Evolutionary conservation across 35 echinoderm and acorn worm genomes (phyloP).

Genomic region (Diadema setosum): DNA sequence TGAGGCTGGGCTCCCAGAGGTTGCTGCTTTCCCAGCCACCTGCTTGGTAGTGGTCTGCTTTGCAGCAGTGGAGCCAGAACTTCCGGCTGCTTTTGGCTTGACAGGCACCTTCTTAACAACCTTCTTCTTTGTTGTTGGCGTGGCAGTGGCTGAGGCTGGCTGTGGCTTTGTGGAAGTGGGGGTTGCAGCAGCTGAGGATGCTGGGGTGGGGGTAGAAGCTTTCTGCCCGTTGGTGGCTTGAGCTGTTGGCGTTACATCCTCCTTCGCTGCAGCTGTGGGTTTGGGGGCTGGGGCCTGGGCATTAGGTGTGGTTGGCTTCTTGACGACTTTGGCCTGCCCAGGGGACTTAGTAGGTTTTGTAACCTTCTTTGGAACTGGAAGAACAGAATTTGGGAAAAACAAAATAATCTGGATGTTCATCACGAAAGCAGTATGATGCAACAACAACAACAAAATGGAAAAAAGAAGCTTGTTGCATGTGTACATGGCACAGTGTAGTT

Average conservation of each 20-base stretch:
- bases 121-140: conserved; percentile 29
- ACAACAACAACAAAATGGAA: too few species aligned
- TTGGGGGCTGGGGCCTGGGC: not conserved
- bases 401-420: too few species aligned
- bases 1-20: not conserved
- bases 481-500: too few species aligned
- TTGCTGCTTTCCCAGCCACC: not conserved
- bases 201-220: not conserved
- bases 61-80: not conserved
- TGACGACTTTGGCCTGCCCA: not conserved
- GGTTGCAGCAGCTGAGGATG: not conserved
- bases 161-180: not conserved
- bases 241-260: not conserved
- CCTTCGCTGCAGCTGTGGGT: not conserved
- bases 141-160: not conserved
- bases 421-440: too few species aligned
- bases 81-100: conserved; percentile 21
- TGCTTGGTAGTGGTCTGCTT: conserved; percentile 9
- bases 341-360: conserved; percentile 12
- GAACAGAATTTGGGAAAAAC: too few species aligned
- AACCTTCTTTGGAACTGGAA: not conserved
- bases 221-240: not conserved
- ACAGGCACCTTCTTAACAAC: not conserved
- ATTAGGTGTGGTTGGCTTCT: not conserved
- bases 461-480: too few species aligned